A percentile compares a stretch with the other conserved stretches of the same genome.
Conservation (phyloP, 35 echinoderm and acorn worm species). For the Ophioderma brevispina region DNA sequence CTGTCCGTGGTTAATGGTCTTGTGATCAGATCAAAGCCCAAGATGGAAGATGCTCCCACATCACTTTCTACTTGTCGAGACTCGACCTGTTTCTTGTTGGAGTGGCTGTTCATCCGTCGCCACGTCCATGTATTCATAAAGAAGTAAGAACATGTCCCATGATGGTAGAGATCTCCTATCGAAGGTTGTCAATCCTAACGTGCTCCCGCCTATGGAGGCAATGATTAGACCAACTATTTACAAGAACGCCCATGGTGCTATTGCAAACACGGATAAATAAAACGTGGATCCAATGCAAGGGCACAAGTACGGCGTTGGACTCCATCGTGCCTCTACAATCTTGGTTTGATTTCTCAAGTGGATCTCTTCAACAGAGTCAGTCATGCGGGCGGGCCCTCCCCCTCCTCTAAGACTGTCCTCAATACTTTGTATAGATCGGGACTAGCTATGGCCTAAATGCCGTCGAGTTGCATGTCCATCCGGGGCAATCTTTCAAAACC, state of each 20-base stretch:
- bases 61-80: background rate
- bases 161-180: background rate
- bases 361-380: background rate
- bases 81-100: background rate
- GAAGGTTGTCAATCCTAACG: background rate
- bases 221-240: background rate
- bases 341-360: background rate
- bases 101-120: background rate
- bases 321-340: background rate
- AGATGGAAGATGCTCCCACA: background rate
- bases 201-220: background rate
- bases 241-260: background rate
- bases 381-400: background rate
- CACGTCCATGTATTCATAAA: background rate
- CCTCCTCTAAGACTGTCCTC: background rate
- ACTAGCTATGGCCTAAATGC: background rate
- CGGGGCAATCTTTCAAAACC: background rate
- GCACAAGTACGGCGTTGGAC: background rate
- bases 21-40: background rate
- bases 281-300: background rate
- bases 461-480: background rate
- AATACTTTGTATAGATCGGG: background rate
- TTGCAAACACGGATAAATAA: background rate
- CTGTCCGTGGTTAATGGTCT: background rate
- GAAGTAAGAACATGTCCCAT: background rate